These are phyloP conservation scores for Venustoraphidia nigricollis DNA, from an alignment of 2,888 invertebrate genomes.

Conservation along the genomic window DNA sequence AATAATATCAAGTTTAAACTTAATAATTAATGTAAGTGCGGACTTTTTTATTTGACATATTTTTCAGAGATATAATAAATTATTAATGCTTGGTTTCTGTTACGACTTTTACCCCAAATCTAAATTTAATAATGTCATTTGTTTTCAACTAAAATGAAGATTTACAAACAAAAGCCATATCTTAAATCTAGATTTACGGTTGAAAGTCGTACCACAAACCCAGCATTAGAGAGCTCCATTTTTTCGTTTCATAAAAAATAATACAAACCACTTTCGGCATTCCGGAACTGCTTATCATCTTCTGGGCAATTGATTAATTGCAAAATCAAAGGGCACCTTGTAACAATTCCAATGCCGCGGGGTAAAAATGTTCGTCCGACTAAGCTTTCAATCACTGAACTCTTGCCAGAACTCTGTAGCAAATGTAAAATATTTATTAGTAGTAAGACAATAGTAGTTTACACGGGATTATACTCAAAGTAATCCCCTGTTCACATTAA, in stretches of 20 bases:
- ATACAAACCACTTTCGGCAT: constrained; percentile 65
- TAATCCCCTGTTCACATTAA: no score
- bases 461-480: not conserved
- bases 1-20: constrained; percentile 13
- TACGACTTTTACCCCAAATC: no score
- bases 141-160: no score
- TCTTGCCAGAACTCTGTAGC: constrained; percentile 94
- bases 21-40: no score
- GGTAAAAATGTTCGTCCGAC: constrained; percentile 97
- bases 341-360: constrained; percentile 94
- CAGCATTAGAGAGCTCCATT: no score
- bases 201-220: no score
- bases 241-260: constrained; percentile 6
- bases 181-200: no score
- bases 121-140: no score
- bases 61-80: no score
- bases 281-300: constrained; percentile 76
- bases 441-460: not conserved
- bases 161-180: no score
- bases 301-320: constrained; percentile 86
- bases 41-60: no score
- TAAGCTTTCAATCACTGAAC: constrained; percentile 95
- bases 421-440: constrained; percentile 5
- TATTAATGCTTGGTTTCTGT: no score
- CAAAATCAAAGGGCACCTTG: constrained; percentile 82